Base-by-base conservation (phyloP, 2,113 vertebrate species). In the Columbina picui region DNA sequence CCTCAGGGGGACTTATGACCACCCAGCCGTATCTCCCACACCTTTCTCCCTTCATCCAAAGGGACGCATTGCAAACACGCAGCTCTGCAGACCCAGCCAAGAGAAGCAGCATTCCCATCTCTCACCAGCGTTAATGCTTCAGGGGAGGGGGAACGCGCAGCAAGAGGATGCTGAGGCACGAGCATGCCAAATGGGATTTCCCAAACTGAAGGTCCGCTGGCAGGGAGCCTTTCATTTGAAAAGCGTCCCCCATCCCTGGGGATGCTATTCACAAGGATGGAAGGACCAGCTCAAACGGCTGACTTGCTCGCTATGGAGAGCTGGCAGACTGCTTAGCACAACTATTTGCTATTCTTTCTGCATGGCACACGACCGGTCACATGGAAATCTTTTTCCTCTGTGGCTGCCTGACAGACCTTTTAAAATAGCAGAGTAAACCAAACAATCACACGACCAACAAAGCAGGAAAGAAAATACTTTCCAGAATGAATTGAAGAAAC, bases 381-480 rank as follows among this genome's bases (percentile, higher is more conserved):
- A 3, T 57, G 84, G 91, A 92, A 94, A 89, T 43, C 77, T 63
- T 39, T 91, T 80, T 64, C 73, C 53, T 90, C 74, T 84, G 61
- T 79, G 84, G 30, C 56, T 91, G 53, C 61, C 80, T 94, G 87
- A 92, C 74, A 93, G 90, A 90, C 74, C 61, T 87, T 93, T 90
- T 77, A 64, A 87, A 96, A 84, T 34, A 95, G 49, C 84, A 89
- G 53, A 15, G 18, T 50, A 64, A 94, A 89, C 61, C 49, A 78
- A 93, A 94, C 63, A 78, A 94, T 92, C 80, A 82, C 10, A 2
- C 1, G 0, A 76, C 49, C 80, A 95, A 82, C 76, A 92, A 89
- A 94, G 75, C 55, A 83, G 47, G 81, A 74, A 91, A 78, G 86
- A 84, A 93, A 95, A 96, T 75, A 59, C 32, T 88, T 95, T 81